phyloP scores from a whole-genome alignment of 1,140 invertebrate species.

The Drosophila tsacasi region DNA sequence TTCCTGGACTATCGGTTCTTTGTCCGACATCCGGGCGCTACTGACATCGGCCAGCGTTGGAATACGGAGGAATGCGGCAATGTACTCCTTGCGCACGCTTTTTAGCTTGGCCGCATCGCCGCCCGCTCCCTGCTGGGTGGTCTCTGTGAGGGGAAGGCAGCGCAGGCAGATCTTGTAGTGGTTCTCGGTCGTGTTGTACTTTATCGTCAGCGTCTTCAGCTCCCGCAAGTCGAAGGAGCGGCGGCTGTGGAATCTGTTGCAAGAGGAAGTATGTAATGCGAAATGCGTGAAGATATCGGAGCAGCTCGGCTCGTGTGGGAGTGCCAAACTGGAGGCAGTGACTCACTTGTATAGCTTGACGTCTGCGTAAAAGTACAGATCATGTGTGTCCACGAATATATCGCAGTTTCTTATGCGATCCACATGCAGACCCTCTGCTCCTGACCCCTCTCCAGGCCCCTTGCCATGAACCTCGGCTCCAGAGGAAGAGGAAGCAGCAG shows the following conservation, averaged over 20 bases:
- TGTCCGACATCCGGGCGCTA: constrained; percentile 36
- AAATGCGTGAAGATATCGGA: constrained; percentile 9
- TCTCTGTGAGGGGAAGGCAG: constrained; percentile 52
- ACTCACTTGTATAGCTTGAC: constrained; percentile 78
- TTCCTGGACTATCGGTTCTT: constrained; percentile 62
- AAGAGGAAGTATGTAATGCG: constrained; percentile 9
- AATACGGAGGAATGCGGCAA: constrained; percentile 48
- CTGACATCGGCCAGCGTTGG: constrained; percentile 43
- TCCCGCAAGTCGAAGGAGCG: constrained; percentile 75
- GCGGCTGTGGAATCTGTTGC: constrained; percentile 66
- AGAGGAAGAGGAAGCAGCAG: constrained; percentile 32
- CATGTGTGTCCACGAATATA: constrained; percentile 75
- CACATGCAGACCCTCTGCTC: constrained; percentile 47
- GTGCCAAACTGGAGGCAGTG: constrained; percentile 8
- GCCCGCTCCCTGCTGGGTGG: constrained; percentile 34
- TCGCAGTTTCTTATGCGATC: constrained; percentile 80
- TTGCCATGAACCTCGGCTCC: constrained; percentile 12
- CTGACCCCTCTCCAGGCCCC: constrained; percentile 12
- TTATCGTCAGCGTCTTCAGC: constrained; percentile 68
- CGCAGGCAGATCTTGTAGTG: constrained; percentile 66
- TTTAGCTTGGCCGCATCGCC: constrained; percentile 59
- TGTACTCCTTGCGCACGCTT: constrained; percentile 63
- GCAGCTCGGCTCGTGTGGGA: constrained; percentile 3
- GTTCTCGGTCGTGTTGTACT: constrained; percentile 60
- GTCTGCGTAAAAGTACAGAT: constrained; percentile 79